Conservation (phyloP, 2,888 invertebrate genomes). For the Tigriopus californicus region DNA sequence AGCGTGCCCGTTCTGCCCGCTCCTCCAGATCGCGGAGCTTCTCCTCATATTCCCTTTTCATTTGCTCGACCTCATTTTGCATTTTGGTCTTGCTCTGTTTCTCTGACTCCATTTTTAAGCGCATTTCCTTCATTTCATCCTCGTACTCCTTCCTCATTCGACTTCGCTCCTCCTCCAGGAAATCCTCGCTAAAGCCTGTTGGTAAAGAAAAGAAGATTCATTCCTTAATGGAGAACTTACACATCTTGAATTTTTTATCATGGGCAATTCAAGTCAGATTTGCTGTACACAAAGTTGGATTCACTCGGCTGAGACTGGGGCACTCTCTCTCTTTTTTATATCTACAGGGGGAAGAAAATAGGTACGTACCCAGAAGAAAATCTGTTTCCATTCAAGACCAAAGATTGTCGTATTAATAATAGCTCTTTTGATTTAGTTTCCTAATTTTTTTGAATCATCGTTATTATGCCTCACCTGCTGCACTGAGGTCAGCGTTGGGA, state of each 20-base stretch:
- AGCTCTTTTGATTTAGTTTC: background rate
- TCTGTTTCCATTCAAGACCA: too few species aligned
- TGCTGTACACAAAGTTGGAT: too few species aligned
- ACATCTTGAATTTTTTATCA: too few species aligned
- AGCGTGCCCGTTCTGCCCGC: background rate
- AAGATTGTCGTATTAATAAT: too few species aligned
- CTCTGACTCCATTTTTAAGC: conserved; percentile 18
- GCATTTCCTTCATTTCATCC: conserved; percentile 31
- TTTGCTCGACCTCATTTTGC: conserved; percentile 13
- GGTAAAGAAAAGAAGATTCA: background rate
- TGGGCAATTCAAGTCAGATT: background rate
- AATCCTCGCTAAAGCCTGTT: conserved; percentile 17
- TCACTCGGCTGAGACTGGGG: too few species aligned
- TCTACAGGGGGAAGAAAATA: too few species aligned
- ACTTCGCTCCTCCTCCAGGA: conserved; percentile 25
- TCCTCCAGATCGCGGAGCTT: conserved; percentile 2
- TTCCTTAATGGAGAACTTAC: background rate
- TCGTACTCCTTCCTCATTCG: conserved; percentile 35
- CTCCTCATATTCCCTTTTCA: conserved; percentile 7
- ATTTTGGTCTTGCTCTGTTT: conserved; percentile 14
- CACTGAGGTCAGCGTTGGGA: background rate
- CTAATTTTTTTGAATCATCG: background rate
- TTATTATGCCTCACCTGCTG: background rate
- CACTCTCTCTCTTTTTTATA: too few species aligned
- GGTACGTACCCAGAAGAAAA: too few species aligned